Evolutionary conservation across 1,140 invertebrate genomes (phyloP).

Genomic region (Ips typographus): DNA sequence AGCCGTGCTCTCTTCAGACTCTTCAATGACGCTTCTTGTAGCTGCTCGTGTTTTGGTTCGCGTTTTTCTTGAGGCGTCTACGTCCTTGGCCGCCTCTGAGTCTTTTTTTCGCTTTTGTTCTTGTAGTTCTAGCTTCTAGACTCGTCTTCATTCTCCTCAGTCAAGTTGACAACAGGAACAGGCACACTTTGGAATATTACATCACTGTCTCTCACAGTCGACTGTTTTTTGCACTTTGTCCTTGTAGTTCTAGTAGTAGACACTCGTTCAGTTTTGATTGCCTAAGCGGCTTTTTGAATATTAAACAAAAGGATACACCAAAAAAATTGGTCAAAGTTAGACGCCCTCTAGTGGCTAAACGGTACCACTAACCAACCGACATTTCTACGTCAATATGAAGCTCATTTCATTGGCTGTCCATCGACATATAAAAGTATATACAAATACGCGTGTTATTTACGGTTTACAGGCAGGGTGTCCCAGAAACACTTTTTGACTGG

Average conservation of each 20-base stretch:
- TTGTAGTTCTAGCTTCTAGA: neutral
- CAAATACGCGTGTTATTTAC: no score
- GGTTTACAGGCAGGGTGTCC: no score
- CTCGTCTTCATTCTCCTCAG: neutral
- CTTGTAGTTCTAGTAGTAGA: conserved; percentile 31
- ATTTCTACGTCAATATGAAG: no score
- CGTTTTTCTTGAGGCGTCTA: neutral
- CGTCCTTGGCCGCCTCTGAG: neutral
- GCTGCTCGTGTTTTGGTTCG: neutral
- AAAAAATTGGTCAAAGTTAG: no score
- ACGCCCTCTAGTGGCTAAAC: no score
- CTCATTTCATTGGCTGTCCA: no score
- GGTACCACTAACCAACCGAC: no score
- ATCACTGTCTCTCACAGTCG: neutral
- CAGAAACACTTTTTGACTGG: no score
- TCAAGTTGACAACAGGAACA: neutral
- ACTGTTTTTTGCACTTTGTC: neutral
- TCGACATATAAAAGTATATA: no score
- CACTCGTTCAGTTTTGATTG: conserved; percentile 28
- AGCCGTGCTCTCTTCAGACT: neutral
- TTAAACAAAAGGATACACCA: no score
- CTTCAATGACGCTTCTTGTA: neutral
- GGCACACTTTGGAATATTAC: neutral
- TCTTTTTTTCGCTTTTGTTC: neutral
- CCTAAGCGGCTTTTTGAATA: neutral